Evolutionary conservation across 1,140 invertebrate genomes (phyloP), one percentile per base, ranked within the genome.

Genomic region (Drosophila guanche): DNA sequence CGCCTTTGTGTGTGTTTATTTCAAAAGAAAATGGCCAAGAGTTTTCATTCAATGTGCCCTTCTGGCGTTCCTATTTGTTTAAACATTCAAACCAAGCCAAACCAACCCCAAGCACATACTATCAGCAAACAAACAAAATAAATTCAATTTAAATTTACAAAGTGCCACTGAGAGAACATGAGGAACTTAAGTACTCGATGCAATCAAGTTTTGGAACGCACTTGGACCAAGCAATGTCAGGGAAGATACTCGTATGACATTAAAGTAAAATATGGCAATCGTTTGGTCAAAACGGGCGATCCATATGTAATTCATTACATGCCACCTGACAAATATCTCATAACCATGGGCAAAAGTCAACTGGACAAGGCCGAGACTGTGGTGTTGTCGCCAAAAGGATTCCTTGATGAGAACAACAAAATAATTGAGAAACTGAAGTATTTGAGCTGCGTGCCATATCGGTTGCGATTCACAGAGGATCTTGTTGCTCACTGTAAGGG

Each of bases 381-480:
- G 22, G 37, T 3, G 10, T 4, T 12, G 6, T 4, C 33, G 33
- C 10, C 1, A 2, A 27, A 16, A 10, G 37, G 43, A 42, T 65
- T 42, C 8, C 10, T n/a, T 3, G 8, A 37, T 16, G 23, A 2
- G 33, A 14, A 8, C 6, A 8, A 6, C 14, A 29, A 7, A 3
- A 8, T 8, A 14, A 29, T 66, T 23, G 48, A 66, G 37, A 14
- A 20, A 7, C 22, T 51, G 0, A 7, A 4, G 2, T 22, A 20
- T 12, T 3, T 46, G 8, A 4, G 1, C 1, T 66, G 62, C 6
- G 5, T 58, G 5, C 27, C 55, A 16, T 66, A 47, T 16, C 27
- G 14, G 29, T 47, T 66, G 8, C 47, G 37, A 4, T 52, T 58
- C 6, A 59, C 62, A 0, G 54, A 66, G 22, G 55, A 59, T n/a